Evolutionary conservation across 1,140 invertebrate species (phyloP), one percentile per base, ranked within the genome.

Genomic region (Drosophila suzukii): DNA sequence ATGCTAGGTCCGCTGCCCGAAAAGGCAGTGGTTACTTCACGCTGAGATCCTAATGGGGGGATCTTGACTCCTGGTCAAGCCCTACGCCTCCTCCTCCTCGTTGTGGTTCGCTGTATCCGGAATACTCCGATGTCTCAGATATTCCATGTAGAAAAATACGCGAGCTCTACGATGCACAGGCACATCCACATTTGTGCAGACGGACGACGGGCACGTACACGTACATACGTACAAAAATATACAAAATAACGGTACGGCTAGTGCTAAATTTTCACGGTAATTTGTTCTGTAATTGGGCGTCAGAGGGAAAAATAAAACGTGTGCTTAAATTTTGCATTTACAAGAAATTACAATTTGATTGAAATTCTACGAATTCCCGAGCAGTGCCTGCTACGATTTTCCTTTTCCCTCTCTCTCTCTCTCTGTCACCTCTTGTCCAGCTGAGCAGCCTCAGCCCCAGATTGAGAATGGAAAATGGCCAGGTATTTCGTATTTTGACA

Each of bases 191-290:
- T 80, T 72, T 66, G 81, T 43, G 58, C 60, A 44, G 83, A 88
- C 75, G 80, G 75, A 89, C 60, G 60, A 84, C 62, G 72, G 71
- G 63, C 73, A 81, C 67, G 61, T 66, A 72, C 66, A 75, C 74
- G 74, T 80, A 83, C 68, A 88, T 83, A 83, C 67, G 80, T 79
- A 82, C 54, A 80, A 81, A 75, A 78, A 81, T 79, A 60, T 88
- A 78, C 51, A 89, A 89, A 89, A 76, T 51, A 83, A 75, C 72
- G 74, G 74, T 66, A 59, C 73, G 63, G 70, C 74, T 67, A 86
- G 82, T 75, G 84, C 81, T 84, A 88, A 88, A 88, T 80, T 84
- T 88, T 89, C 84, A 88, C 84, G 73, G 76, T 89, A 88, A 88
- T 88, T 88, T 88, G 17, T 65, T 89, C 84, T 88, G 80, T 65